phyloP scores from a whole-genome alignment of 1,140 invertebrate genomes.

The Scaptomyza montana region DNA sequence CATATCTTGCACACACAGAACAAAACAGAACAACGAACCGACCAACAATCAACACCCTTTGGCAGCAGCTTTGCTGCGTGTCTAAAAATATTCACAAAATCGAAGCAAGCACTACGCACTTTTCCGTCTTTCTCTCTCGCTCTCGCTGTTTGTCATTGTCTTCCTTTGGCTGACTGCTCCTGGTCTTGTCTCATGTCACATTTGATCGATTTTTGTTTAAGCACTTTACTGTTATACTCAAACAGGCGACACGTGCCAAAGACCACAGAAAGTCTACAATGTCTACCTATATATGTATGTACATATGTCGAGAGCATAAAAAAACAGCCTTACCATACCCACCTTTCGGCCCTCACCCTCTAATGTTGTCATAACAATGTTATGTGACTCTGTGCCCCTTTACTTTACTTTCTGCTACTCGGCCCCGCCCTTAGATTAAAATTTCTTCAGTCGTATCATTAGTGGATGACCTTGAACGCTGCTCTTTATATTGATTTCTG shows the following conservation, averaged over 20 bases:
- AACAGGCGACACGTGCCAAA: conserved; percentile 13
- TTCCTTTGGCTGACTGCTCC: conserved; percentile 14
- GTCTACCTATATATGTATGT: neutral
- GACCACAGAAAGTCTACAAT: conserved; percentile 1
- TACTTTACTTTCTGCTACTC: neutral
- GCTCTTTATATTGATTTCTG: conserved; percentile 37
- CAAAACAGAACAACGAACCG: neutral
- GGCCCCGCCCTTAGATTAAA: neutral
- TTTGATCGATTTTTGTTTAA: conserved; percentile 69
- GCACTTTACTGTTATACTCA: conserved; percentile 39
- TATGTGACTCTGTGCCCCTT: conserved; percentile 41
- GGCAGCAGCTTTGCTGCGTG: neutral
- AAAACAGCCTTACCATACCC: conserved; percentile 23
- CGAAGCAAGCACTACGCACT: conserved; percentile 56
- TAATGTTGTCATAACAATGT: conserved; percentile 62
- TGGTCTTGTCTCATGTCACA: conserved; percentile 24
- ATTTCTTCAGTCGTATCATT: conserved; percentile 2
- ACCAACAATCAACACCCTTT: neutral
- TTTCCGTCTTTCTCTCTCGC: neutral
- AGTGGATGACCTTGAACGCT: conserved; percentile 52
- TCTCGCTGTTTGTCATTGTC: neutral
- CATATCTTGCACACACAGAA: conserved; percentile 38
- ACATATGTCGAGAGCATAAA: neutral
- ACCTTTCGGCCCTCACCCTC: conserved; percentile 7
- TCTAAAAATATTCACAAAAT: conserved; percentile 66